Evolutionary conservation across 2,888 invertebrate species (phyloP), one percentile per base, ranked within the genome.

Genomic region (Eugnorisma glareosa): DNA sequence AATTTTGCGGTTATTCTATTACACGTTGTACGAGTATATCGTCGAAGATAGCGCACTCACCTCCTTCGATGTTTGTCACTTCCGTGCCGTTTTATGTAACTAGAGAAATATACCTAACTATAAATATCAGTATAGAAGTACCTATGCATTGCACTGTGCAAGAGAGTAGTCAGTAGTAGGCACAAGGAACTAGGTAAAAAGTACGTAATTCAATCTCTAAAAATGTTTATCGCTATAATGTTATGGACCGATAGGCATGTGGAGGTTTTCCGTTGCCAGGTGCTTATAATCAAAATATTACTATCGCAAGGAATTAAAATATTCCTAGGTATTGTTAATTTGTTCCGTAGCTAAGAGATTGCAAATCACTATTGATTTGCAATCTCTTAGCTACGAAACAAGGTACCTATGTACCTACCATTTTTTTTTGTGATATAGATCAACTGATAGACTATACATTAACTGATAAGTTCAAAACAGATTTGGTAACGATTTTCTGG

Each of bases 211-310:
- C 24, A 35, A 35, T 35, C 35, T 24, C 24, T 35, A 61, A 5
- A 61, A 24, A 31, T 67, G 21, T 45, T 67, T 28, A 45, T 45
- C 8, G 37, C 31, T 13, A 24, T 45, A 45, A 45, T 31, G 24
- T 31, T 67, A 48, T 67, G 31, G 1, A 31, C 28, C 31, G 24
- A 48, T 67, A 40, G 5, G 8, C 2, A 5, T 37, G 35, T 37
- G 40, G 43, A 28, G 28, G n/a, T 78, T 78, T 67, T 77, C 43
- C 63, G 7, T 63, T 37, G 13, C 37, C 11, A 21, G 10, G 1
- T 21, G 21, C 13, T 37, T 37, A 37, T 63, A 13, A 2, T 24
- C 63, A 63, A 13, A 10, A 63, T 24, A 63, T 31, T 59, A 8
- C 31, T 35, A 61, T 63, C 24, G 5, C 5, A 11, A 37, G 24